Conservation (phyloP, 23 tunicate species). For the Trididemnum clinides region DNA sequence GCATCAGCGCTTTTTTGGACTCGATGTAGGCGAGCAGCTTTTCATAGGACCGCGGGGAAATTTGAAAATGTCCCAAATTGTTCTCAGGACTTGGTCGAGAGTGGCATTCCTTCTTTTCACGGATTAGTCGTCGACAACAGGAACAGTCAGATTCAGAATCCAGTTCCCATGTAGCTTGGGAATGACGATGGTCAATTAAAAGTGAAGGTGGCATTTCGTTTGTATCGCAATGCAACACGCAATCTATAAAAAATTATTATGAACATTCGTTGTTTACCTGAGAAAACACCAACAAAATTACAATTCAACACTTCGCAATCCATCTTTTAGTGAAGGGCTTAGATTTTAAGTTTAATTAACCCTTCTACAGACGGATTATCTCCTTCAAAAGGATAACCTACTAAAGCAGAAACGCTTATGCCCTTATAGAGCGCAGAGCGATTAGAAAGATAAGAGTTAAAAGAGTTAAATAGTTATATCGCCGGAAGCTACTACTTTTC, state of each 20-base stretch:
- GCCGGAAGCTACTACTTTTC: no score
- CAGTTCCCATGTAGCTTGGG: neutral
- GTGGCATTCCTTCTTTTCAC: neutral
- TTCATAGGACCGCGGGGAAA: slow-evolving; percentile 44
- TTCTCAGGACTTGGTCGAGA: neutral
- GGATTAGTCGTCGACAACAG: slow-evolving; percentile 1
- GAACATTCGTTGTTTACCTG: no score
- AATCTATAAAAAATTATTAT: neutral
- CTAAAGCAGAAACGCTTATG: no score
- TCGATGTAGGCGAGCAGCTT: slow-evolving; percentile 40
- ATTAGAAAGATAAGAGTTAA: no score
- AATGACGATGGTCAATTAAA: neutral
- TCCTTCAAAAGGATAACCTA: no score
- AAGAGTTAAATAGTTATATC: no score
- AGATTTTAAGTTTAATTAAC: no score
- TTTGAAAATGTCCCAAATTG: slow-evolving; percentile 33
- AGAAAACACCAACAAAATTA: no score
- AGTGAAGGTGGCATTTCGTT: neutral
- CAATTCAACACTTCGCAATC: no score
- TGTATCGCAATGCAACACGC: neutral
- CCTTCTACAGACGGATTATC: no score
- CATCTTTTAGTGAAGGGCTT: no score
- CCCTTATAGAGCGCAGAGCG: no score
- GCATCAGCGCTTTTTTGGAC: neutral
- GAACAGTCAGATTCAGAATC: neutral